Evolutionary conservation across 1,140 invertebrate genomes (phyloP), one percentile per base, ranked within the genome.

Genomic region (Liolophura sinensis): DNA sequence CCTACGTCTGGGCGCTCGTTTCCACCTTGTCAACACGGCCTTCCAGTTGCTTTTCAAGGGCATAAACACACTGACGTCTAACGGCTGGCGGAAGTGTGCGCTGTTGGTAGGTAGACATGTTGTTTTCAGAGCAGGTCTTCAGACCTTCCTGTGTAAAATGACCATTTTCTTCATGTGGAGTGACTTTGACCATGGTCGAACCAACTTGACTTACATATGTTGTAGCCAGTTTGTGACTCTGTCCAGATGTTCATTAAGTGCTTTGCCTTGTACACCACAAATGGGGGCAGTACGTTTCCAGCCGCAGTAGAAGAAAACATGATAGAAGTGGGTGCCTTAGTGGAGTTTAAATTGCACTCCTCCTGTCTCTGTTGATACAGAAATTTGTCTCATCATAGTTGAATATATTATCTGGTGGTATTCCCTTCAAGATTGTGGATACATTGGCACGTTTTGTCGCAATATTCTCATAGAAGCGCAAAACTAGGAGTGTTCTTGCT

Each of bases 181-280:
- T 66, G 54, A 73, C 84, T 81, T 50, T 47, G 65, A 46, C 40
- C n/a, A 25, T 46, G 20, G 62, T 85, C 83, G 68, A 84, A 79
- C 79, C 82, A 83, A 4, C 82, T 80, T 69, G 55, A 66, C n/a
- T n/a, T 59, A 15, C 73, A 74, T 60, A 65, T 24, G 59, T 74
- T 73, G 60, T 72, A 79, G 24, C 73, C 48, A 1, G 76, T 65
- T 25, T 70, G 66, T 47, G 15, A n/a, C 62, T 73, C 68, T 22
- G 57, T 75, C 80, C 80, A 82, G 12, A 52, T 56, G 24, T 73
- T 62, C 27, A 64, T 78, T 40, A 83, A 15, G 62, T 80, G 60
- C 54, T 66, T 56, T 50, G 52, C 54, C 51, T 77, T 80, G 56
- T 78, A 81, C 52, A 81, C 67, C 6, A 78, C 62, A 60, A 74